phyloP scores from a whole-genome alignment of 2,888 invertebrate species.

The Zaprionus lineosus region DNA sequence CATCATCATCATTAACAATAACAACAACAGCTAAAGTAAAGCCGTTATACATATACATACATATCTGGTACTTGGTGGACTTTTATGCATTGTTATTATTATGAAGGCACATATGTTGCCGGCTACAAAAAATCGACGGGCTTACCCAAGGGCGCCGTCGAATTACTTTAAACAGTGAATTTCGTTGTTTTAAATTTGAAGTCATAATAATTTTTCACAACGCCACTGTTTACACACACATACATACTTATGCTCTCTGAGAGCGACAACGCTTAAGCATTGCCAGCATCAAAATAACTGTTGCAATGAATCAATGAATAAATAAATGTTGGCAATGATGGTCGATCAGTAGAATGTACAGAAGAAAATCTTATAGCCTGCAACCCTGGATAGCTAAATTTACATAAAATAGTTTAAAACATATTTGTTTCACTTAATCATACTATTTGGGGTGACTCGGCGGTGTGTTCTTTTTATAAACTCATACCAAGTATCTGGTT shows the following conservation, averaged over 20 bases:
- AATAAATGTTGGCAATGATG: conserved; percentile 41
- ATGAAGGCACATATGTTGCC: too few relatives aligned
- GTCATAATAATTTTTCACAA: background rate
- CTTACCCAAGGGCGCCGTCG: conserved; percentile 38
- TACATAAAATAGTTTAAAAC: background rate
- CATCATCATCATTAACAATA: too few relatives aligned
- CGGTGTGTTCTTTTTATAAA: too few relatives aligned
- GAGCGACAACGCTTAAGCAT: conserved; percentile 25
- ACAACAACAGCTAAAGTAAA: too few relatives aligned
- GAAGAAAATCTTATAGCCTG: background rate
- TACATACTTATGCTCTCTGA: conserved; percentile 15
- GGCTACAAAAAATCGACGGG: conserved; percentile 42
- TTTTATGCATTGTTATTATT: conserved; percentile 22
- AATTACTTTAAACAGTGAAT: too few relatives aligned
- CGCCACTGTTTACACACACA: conserved; percentile 46
- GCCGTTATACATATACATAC: too few relatives aligned
- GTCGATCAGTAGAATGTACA: conserved; percentile 36
- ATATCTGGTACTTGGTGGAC: too few relatives aligned
- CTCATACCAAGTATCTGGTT: too few relatives aligned
- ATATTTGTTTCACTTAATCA: background rate
- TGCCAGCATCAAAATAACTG: conserved; percentile 48
- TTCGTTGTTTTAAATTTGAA: too few relatives aligned
- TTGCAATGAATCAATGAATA: conserved; percentile 24
- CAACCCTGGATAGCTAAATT: conserved; percentile 40
- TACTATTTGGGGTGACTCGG: too few relatives aligned